phyloP scores from a whole-genome alignment of 2,797 vertebrate species.

The Scyliorhinus canicula region DNA sequence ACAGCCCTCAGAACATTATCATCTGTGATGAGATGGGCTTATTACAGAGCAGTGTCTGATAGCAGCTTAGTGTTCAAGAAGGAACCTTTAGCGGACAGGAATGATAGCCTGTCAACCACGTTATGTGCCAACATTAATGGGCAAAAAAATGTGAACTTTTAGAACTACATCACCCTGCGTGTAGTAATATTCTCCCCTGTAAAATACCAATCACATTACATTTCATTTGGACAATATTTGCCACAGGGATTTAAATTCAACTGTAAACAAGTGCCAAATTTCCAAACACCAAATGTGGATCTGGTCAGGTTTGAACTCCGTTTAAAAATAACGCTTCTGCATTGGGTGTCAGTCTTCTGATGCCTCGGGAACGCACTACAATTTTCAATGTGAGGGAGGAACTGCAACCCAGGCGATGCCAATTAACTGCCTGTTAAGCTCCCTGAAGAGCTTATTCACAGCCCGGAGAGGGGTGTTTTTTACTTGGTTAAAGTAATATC shows the following conservation, averaged over 20 bases:
- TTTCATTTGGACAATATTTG: not conserved
- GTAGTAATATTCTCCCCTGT: not conserved
- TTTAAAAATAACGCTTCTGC: not conserved
- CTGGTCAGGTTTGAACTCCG: too few relatives aligned
- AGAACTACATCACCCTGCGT: not conserved
- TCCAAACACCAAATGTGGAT: not conserved
- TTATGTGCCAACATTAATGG: slow-evolving; percentile 20
- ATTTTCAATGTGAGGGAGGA: not conserved
- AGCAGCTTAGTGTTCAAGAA: slow-evolving; percentile 18
- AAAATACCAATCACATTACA: not conserved
- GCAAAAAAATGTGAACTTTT: slow-evolving; percentile 12
- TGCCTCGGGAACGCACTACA: not conserved
- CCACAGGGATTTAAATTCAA: not conserved
- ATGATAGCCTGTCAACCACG: slow-evolving; percentile 11
- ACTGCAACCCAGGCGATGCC: not conserved
- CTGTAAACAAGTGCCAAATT: not conserved
- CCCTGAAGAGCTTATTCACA: not conserved
- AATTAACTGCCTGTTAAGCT: not conserved
- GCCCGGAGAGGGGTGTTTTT: too few relatives aligned
- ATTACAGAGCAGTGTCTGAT: slow-evolving; percentile 14
- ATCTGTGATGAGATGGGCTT: slow-evolving; percentile 22
- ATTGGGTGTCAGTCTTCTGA: not conserved
- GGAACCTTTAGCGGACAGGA: not conserved
- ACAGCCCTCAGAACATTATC: slow-evolving; percentile 32
- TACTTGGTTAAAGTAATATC: too few relatives aligned